Base-by-base conservation (phyloP, 2,113 vertebrate species). In the Craseonycteris thonglongyai region DNA sequence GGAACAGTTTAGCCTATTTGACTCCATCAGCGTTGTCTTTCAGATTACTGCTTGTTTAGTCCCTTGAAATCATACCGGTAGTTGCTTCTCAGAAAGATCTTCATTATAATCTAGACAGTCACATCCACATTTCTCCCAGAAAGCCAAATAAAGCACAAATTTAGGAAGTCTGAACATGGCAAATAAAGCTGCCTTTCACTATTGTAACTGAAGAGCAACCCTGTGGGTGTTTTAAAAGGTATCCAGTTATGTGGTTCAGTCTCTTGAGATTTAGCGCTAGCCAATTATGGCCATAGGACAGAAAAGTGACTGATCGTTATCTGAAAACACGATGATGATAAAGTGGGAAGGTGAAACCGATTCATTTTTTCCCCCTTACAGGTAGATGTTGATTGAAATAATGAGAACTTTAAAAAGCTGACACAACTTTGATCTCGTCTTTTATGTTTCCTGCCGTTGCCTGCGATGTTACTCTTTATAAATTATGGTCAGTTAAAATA, bases 381-480 rank as follows among this genome's bases (percentile, higher is more conserved):
- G 56, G 81, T 95, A 85, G 18, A 89, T 93, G 61, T 89, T 94
- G 93, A 94, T 85, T 94, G 96, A 97, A 94, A 93, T 93, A 97
- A 94, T 74, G 84, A 97, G 94, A 94, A n/a, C 78, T 90, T 95
- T 96, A 10, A 92, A 90, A 92, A 87, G 49, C 83, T 95, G 72
- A 91, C 58, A 33, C 26, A 33, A 56, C 76, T 97, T 94, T 94
- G 93, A 94, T 93, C 26, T 74, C 66, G 81, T 88, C 83, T 96
- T 96, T 93, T 83, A 95, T 82, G 51, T 61, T 63, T 72, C 51
- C 76, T 68, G 61, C n/a, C 75, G 54, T 63, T 81, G 58, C 87
- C 47, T 84, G 18, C 0, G 11, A 38, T 6, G 10, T 58, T 90
- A 42, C 58, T 95, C 66, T 80, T 95, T 90, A 54, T 78, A 94